Evolutionary conservation across 2,113 vertebrate genomes (phyloP), one percentile per base, ranked within the genome.

Genomic region (Noturus placidus): DNA sequence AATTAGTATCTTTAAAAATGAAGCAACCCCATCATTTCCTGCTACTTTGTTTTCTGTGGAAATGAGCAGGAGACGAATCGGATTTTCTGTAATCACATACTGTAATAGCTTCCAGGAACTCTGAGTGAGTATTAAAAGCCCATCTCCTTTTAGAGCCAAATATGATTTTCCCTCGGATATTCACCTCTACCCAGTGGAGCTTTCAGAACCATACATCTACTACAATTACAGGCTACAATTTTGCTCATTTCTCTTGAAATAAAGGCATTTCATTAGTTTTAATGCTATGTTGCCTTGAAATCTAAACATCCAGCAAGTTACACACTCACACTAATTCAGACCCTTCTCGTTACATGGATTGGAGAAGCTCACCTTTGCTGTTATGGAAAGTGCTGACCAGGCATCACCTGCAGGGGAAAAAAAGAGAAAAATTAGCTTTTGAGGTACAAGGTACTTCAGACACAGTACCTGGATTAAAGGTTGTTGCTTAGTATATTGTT

Each of bases 101-200:
- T 7, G 42, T 46, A 54, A 80, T 33, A 69, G 61, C 77, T 57
- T 69, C 50, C 77, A 79, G 76, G 79, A 87, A 81, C 76, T 54
- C n/a, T 54, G 70, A 79, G 57, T 38, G 25, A 87, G 85, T 67
- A 81, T 67, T 87, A 87, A 81, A 87, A 81, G 7, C 38, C 76
- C 33, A 56, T 65, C 46, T 86, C 42, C 84, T 85, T 46, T 46
- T 35, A 61, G 84, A 76, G 33, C 70, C 35, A 20, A 59, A 85
- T 38, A 35, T 33, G 35, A 50, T 38, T 85, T 77, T 63, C 17
- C 22, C 35, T 77, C 56, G 0, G 84, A 77, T 57, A n/a, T 63
- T 63, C 70, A 76, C 54, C 69, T 76, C 69, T 59, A 38, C 19
- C n/a, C 79, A 27, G 56, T 25, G 11, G 54, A 61, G 52, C 30